phyloP scores from a whole-genome alignment of 30 jellyfish, hydroid and myxozoan genomes.

The Thelohanellus kitauei region DNA sequence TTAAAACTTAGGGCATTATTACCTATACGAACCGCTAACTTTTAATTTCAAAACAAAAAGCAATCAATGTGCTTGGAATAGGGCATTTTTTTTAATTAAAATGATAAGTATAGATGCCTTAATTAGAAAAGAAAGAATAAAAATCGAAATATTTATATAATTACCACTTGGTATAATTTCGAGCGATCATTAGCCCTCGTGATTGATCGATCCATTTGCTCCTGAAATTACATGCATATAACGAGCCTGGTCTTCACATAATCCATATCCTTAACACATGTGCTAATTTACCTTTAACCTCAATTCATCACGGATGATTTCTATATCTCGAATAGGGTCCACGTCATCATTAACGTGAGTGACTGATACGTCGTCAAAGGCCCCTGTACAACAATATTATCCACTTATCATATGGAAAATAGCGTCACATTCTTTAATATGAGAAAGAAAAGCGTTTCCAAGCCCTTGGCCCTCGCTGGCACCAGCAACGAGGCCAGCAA shows the following conservation, averaged over 20 bases:
- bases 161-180: not conserved
- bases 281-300: slow-evolving; percentile 19
- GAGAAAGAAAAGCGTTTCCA: slow-evolving; percentile 79
- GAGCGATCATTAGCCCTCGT: not conserved
- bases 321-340: slow-evolving; percentile 45
- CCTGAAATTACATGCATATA: not conserved
- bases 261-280: not conserved
- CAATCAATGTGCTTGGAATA: too few relatives aligned
- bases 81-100: too few relatives aligned
- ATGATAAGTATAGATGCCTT: too few relatives aligned
- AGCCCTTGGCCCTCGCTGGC: slow-evolving; percentile 90
- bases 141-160: too few relatives aligned
- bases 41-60: too few relatives aligned
- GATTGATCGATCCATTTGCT: not conserved
- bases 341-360: slow-evolving; percentile 81
- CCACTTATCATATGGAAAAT: slow-evolving; percentile 50
- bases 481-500: slow-evolving; percentile 84
- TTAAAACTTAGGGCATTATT: too few relatives aligned
- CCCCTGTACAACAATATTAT: slow-evolving; percentile 13
- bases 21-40: too few relatives aligned
- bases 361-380: slow-evolving; percentile 62
- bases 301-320: slow-evolving; percentile 37
- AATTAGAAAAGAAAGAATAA: too few relatives aligned
- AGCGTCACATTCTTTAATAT: slow-evolving; percentile 85
- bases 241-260: slow-evolving; percentile 1